Evolutionary conservation across 2,113 vertebrate species (phyloP).

Genomic region (Vidua macroura): DNA sequence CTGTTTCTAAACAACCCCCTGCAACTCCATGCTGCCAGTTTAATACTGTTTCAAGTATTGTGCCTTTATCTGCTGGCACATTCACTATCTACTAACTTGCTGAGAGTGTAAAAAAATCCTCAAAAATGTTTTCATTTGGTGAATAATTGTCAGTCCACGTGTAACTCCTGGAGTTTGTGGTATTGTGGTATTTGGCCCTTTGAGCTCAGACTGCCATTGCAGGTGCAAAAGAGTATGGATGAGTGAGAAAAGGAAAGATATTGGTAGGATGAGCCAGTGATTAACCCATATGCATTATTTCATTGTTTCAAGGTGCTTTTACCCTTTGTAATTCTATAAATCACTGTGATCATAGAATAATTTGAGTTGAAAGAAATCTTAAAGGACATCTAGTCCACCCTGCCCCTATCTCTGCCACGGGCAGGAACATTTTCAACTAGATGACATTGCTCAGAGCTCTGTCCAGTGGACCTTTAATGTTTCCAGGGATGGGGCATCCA

Average conservation of each 20-base stretch:
- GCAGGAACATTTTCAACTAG: background rate
- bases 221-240: background rate
- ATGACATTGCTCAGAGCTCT: background rate
- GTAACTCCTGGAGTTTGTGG: background rate
- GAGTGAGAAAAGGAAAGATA: background rate
- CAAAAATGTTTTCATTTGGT: background rate
- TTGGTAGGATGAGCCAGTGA: background rate
- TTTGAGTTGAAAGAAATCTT: background rate
- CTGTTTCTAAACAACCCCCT: background rate
- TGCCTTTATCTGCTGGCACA: background rate
- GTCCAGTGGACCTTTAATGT: background rate
- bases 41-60: background rate
- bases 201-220: background rate
- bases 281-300: background rate
- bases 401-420: background rate
- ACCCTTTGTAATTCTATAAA: too few species aligned
- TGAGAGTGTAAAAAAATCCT: background rate
- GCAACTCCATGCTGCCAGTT: background rate
- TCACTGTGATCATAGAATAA: background rate
- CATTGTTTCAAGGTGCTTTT: background rate
- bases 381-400: background rate
- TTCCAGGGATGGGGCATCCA: background rate
- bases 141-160: background rate
- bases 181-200: background rate
- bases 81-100: background rate